phyloP scores from a whole-genome alignment of 2,113 vertebrate species.

The Micronycteris hirsuta region DNA sequence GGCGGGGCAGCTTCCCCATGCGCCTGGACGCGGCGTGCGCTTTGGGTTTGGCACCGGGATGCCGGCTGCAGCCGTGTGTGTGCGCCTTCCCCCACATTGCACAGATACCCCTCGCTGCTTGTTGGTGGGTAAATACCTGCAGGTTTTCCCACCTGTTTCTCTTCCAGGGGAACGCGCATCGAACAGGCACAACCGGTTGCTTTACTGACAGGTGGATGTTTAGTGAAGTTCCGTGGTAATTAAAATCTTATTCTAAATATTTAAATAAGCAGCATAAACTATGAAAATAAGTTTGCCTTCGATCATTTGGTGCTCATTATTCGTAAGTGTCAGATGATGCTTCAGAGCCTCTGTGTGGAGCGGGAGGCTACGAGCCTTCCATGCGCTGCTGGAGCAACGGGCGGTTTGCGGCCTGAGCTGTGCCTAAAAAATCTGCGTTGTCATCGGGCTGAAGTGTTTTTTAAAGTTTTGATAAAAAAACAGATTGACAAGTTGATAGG shows the following conservation, averaged over 20 bases:
- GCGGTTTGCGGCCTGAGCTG: too few relatives aligned
- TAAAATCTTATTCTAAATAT: constrained; percentile 72
- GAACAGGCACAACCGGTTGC: constrained; percentile 44
- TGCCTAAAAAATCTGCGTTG: rapidly evolving
- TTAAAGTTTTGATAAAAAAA: background rate
- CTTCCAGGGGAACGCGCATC: constrained; percentile 39
- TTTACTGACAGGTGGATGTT: constrained; percentile 73
- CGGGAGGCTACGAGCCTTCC: background rate
- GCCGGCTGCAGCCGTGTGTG: constrained; percentile 20
- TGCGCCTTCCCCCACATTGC: background rate
- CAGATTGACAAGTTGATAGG: background rate
- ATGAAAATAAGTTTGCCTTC: constrained; percentile 64
- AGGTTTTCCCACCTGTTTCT: constrained; percentile 72
- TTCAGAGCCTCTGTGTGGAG: constrained; percentile 1
- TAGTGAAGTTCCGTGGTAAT: constrained; percentile 67
- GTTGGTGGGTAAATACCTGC: constrained; percentile 75
- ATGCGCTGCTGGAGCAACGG: background rate
- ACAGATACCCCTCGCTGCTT: constrained; percentile 65
- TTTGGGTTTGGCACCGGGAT: too few relatives aligned
- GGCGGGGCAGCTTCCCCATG: background rate
- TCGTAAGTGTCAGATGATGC: constrained; percentile 53
- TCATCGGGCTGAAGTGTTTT: background rate
- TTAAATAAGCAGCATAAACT: constrained; percentile 63
- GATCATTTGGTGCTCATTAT: constrained; percentile 35
- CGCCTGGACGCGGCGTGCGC: too few relatives aligned